Evolutionary conservation across 2,888 invertebrate species (phyloP), one percentile per base, ranked within the genome.

Genomic region (Plebejus anna): DNA sequence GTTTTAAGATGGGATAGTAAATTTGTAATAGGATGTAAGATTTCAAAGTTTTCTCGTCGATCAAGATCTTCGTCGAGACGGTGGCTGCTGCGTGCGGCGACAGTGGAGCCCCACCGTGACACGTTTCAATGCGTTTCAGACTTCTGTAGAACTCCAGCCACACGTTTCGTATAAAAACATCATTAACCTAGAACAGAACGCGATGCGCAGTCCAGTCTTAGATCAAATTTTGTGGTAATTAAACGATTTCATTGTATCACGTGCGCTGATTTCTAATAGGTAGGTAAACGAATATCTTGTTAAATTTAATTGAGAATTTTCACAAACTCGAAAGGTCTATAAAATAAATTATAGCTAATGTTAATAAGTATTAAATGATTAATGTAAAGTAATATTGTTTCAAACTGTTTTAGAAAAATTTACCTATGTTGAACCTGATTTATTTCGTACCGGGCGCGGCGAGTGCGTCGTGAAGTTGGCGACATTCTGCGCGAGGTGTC

Each of bases 331-430:
- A 89, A 87, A 90, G 88, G 89, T 91, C 90, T 90, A 92, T 71
- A 57, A 71, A 72, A 57, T 76, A 72, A 76, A 76, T 89, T 92
- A 92, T 93, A 92, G 91, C 89, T 91, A 91, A 92, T 91, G 92
- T 93, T 94, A 91, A 92, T 90, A 92, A 89, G 84, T 91, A 90
- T 90, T 87, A 89, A 92, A 91, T 89, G 87, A 89, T 84, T 85
- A 86, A 87, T 92, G 89, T 92, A 92, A 90, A 88, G 87, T 89
- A 85, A 85, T 90, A 91, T 90, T 86, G 90, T 91, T 92, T 80
- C 28, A 88, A 88, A 90, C 87, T 91, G 90, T 94, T 93, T 93
- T 94, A 94, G 94, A 94, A 90, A 93, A 94, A 93, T 94, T 91
- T 94, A 94, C 94, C 92, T 94, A 88, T 87, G 94, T 94, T 94